Base-by-base conservation (phyloP, 2,888 invertebrate genomes). In the Acrocyrtus sp. region DNA sequence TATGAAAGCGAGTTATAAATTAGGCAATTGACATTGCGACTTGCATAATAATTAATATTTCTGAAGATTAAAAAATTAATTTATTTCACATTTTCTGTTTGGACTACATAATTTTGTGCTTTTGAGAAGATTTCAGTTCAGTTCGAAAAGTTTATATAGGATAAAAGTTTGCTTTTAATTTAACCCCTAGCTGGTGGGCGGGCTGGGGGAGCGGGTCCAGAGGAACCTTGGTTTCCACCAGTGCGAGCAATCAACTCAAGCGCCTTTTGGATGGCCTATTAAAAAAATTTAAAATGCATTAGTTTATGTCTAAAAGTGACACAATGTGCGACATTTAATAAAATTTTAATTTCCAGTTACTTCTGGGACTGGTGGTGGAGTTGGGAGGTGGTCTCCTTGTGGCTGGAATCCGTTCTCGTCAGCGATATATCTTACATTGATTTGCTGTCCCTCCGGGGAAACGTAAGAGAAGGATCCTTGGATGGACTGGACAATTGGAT, bases 401-500 rank as follows among this genome's bases (percentile, higher is more conserved):
- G 58, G 58, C 12, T 76, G 75, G 75, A 79, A 81, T 83, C 92
- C 92, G 81, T 90, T 89, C 83, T 92, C 91, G 82, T 91, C 91
- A 6, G 12, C 12, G 39, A 39, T 12, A 39, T 8, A 53, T 15
- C 12, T 53, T 6, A 58, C 12, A 17, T 43, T 27, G 45, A 58
- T 58, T 43, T 45, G 58, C 21, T 45, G n/a, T 21, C 58, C 58
- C 27, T 58, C 58, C 2, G 58, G 58, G 26, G 58, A 58, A 47
- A 47, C 24, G 58, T 58, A 58, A n/a, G 61, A 61, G 61, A 48
- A 61, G 21, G 48, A 19, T 26, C 61, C 61, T 57, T 57, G 57
- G 24, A 57, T 57, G n/a, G 43, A 41, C 22, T 57, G 57, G n/a
- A n/a, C n/a, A 22, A 57, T 57, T 15, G 57, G 43, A 21, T 43